Evolutionary conservation across 2,888 invertebrate genomes (phyloP), one percentile per base, ranked within the genome.

Genomic region (Pachliopta kotzebuea): DNA sequence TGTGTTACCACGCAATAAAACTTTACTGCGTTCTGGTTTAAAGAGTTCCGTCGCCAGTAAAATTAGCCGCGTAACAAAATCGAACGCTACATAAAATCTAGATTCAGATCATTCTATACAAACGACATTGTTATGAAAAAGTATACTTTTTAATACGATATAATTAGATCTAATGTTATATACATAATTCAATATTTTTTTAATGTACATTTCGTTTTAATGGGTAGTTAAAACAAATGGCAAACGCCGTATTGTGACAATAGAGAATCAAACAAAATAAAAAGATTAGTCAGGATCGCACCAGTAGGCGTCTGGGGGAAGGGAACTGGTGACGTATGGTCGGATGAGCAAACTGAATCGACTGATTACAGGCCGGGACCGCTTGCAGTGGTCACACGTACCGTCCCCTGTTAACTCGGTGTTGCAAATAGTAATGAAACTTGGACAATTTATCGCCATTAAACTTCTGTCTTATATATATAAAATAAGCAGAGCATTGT

Each of bases 261-360:
- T 23, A 53, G 56, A 62, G 57, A 63, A 26, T 53, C 31, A 52
- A 62, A 59, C 55, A 58, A 61, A 65, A 55, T 58, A 59, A 66
- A 66, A 55, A 58, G 58, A 65, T 61, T 61, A 61, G 58, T 23
- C 29, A 3, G 49, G 58, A 55, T 54, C 49, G 23, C 42, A 60
- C 53, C 42, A 60, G 62, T 45, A 29, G 61, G 49, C 20, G 37
- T 1, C 24, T 50, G 56, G 58, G 65, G 65, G 65, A 59, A 65
- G 31, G 31, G 50, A 59, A 63, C 37, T 45, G 29, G 62, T 50
- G 60, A 42, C 50, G 37, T 66, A 67, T 83, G 88, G 86, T 88
- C 84, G 89, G 80, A 72, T 82, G 86, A 79, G 69, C 84, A 80
- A 85, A 85, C 88, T 88, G 85, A 90, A 90, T 88, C 77, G 80